Evolutionary conservation across 2,888 invertebrate genomes (phyloP).

Genomic region (Taenaris catops): DNA sequence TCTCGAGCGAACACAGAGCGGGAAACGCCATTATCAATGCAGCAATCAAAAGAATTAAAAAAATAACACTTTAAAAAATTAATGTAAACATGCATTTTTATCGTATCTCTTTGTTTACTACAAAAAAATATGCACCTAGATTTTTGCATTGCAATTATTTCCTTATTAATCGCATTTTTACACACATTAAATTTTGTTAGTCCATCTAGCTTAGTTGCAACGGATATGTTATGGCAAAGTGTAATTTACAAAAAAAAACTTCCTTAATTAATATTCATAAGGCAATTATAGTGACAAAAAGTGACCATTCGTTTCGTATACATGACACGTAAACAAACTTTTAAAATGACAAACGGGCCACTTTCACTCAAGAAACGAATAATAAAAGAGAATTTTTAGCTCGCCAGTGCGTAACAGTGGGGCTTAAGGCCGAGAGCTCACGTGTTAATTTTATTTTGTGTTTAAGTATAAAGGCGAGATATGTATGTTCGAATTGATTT

Average conservation of each 20-base stretch:
- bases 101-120: neutral
- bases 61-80: no score
- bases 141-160: conserved; percentile 1
- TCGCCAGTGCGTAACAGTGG: conserved; percentile 28
- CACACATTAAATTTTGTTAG: neutral
- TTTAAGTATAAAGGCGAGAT: neutral
- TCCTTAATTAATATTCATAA: conserved; percentile 28
- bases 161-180: conserved; percentile 5
- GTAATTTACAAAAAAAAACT: conserved; percentile 19
- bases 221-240: conserved; percentile 14
- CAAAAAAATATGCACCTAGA: neutral
- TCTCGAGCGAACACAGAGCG: no score
- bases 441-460: neutral
- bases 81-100: no score
- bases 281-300: conserved; percentile 39
- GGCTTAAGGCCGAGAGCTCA: conserved; percentile 11
- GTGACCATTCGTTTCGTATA: conserved; percentile 34
- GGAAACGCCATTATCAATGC: no score
- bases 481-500: no score
- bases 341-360: conserved; percentile 51
- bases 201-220: conserved; percentile 1
- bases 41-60: no score
- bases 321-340: conserved; percentile 54
- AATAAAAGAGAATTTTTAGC: conserved; percentile 45
- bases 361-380: conserved; percentile 58